Conservation (phyloP, 2,113 vertebrate genomes). For the Syngnathus floridae region DNA sequence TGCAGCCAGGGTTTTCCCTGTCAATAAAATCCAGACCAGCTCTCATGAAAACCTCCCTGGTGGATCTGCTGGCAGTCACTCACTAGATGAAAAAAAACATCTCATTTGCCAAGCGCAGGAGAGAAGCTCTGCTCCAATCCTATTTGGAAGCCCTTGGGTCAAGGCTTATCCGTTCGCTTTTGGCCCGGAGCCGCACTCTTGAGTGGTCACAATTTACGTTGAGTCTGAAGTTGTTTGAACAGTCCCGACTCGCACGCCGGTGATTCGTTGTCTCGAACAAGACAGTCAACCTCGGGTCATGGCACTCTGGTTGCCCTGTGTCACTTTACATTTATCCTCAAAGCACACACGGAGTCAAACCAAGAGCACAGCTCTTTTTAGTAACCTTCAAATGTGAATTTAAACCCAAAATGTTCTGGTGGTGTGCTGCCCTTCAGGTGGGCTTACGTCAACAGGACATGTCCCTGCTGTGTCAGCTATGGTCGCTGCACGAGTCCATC, state of each 20-base stretch:
- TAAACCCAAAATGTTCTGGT: no score
- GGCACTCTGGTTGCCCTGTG: not conserved
- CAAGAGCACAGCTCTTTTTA: no score
- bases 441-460: conserved; percentile 97
- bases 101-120: not conserved
- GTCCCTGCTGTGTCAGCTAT: conserved; percentile 95
- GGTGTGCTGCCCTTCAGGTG: conserved; percentile 68
- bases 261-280: conserved; percentile 22
- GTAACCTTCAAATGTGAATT: no score
- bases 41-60: not conserved
- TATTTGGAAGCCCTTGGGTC: not conserved
- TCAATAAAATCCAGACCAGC: conserved; percentile 3
- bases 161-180: conserved; percentile 7
- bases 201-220: not conserved
- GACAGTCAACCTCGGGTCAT: conserved; percentile 14
- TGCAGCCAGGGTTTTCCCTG: conserved; percentile 17
- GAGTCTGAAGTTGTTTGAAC: conserved; percentile 4
- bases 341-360: no score
- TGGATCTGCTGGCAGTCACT: not conserved
- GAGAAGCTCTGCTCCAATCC: conserved; percentile 9
- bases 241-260: conserved; percentile 13
- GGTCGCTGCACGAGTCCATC: conserved; percentile 95
- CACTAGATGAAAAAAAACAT: not conserved
- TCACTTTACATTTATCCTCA: not conserved
- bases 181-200: not conserved